A percentile compares a stretch with the other conserved stretches of the same genome.
phyloP scores from a whole-genome alignment of 2,113 vertebrate genomes.

The Australoheros scitulus region DNA sequence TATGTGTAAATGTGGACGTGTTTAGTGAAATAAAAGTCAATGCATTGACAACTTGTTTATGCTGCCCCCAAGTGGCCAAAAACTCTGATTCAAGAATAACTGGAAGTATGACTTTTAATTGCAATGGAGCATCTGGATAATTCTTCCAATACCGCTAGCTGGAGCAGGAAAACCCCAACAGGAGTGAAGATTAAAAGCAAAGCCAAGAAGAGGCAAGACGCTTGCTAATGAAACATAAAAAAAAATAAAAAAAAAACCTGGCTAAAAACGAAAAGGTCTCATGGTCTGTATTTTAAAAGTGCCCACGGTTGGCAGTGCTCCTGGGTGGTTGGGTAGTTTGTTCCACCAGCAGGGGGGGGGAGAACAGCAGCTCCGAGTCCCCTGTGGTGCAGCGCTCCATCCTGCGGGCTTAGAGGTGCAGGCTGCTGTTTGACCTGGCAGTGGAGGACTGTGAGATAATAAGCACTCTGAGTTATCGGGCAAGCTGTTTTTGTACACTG shows the following conservation, averaged over 20 bases:
- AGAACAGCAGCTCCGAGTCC: background rate
- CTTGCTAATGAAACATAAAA: background rate
- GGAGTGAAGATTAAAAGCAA: background rate
- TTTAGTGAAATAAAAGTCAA: background rate
- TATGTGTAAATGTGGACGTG: background rate
- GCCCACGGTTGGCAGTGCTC: background rate
- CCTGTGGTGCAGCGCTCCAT: background rate
- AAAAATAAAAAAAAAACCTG: background rate
- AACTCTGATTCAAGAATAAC: background rate
- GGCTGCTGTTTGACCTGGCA: conserved; percentile 38
- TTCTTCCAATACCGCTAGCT: fast-evolving
- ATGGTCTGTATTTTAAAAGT: background rate
- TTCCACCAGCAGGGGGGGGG: background rate
- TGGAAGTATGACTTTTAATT: background rate
- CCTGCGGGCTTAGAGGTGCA: conserved; percentile 17
- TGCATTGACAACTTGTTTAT: background rate
- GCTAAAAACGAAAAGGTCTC: background rate
- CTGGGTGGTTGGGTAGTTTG: conserved; percentile 5
- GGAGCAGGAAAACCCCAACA: fast-evolving
- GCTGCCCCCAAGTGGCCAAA: background rate
- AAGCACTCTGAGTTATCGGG: conserved; percentile 22
- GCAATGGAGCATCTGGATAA: background rate
- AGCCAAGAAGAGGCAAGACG: background rate
- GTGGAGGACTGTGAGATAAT: conserved; percentile 31
- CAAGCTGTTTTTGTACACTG: conserved; percentile 22